Conservation (phyloP, 2,797 vertebrate species). For the Periophthalmus magnuspinnatus region DNA sequence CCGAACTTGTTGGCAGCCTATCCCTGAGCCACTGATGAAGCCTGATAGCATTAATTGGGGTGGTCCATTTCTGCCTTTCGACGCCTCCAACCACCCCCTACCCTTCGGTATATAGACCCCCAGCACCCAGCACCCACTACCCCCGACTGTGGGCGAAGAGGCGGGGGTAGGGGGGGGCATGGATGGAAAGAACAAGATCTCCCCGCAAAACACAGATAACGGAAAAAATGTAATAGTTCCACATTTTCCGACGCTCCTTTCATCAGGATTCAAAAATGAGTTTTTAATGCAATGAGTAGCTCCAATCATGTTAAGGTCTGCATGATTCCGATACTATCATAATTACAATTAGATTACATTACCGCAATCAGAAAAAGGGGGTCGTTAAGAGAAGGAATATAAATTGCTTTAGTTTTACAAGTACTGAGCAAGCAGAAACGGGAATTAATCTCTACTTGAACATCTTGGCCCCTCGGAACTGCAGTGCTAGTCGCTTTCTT, state of each 20-base stretch:
- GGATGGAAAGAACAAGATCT: conserved; percentile 53
- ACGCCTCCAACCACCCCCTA: conserved; percentile 7
- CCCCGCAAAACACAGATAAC: conserved; percentile 88
- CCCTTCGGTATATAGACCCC: too few species aligned
- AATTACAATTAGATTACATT: conserved; percentile 99
- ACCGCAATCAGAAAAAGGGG: conserved; percentile 99
- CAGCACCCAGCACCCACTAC: neutral
- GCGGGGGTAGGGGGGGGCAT: too few species aligned
- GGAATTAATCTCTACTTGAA: conserved; percentile 99
- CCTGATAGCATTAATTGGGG: conserved; percentile 77
- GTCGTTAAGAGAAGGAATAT: conserved; percentile 99
- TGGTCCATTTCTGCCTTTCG: conserved; percentile 58
- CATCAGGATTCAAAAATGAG: conserved; percentile 99
- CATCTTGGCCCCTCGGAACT: conserved; percentile 93
- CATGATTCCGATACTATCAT: conserved; percentile 99
- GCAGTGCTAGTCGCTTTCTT: conserved; percentile 94
- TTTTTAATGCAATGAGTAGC: conserved; percentile 99
- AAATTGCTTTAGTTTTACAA: conserved; percentile 99
- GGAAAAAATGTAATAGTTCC: conserved; percentile 97
- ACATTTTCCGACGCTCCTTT: conserved; percentile 99
- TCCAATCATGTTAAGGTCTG: conserved; percentile 99
- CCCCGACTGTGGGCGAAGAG: conserved; percentile 66
- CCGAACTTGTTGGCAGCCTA: conserved; percentile 53
- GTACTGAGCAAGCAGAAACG: conserved; percentile 99
- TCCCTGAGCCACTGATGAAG: conserved; percentile 69